phyloP scores from a whole-genome alignment of 1,140 invertebrate species.

The Leptestheria dahalacensis region DNA sequence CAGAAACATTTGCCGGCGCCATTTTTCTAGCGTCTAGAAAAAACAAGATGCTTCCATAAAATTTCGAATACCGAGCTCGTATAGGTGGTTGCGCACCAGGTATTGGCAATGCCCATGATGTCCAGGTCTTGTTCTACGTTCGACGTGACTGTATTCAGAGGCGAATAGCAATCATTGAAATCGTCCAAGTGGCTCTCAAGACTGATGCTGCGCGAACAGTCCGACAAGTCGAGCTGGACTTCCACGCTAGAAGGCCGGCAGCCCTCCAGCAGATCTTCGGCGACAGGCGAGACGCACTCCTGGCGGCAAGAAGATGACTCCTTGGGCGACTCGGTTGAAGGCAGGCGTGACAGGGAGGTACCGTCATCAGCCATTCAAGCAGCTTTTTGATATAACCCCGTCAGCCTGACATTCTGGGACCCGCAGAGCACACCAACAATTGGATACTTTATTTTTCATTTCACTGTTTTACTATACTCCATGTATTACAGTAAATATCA shows the following conservation, averaged over 20 bases:
- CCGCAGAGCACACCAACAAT: too few species aligned
- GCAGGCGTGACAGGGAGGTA: background rate
- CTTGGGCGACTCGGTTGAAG: background rate
- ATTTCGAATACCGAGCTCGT: too few species aligned
- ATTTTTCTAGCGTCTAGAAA: too few species aligned
- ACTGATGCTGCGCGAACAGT: conserved; percentile 11
- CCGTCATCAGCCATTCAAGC: conserved; percentile 11
- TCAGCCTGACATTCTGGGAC: background rate
- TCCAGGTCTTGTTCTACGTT: conserved; percentile 11
- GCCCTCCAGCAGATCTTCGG: background rate
- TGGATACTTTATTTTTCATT: too few species aligned
- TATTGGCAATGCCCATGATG: conserved; percentile 18
- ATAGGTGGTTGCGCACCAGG: conserved; percentile 15
- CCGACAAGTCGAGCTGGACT: conserved; percentile 9
- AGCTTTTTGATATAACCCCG: background rate
- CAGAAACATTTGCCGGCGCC: too few species aligned
- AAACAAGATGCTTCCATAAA: too few species aligned
- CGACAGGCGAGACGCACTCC: background rate
- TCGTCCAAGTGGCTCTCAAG: conserved; percentile 12
- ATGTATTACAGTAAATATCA: too few species aligned
- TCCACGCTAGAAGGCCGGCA: conserved; percentile 12
- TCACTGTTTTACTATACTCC: too few species aligned
- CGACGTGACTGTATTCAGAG: background rate
- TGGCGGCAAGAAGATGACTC: background rate
- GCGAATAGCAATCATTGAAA: conserved; percentile 4